Base-by-base conservation (phyloP, 35 echinoderm and acorn worm species). In the Lytechinus pictus region DNA sequence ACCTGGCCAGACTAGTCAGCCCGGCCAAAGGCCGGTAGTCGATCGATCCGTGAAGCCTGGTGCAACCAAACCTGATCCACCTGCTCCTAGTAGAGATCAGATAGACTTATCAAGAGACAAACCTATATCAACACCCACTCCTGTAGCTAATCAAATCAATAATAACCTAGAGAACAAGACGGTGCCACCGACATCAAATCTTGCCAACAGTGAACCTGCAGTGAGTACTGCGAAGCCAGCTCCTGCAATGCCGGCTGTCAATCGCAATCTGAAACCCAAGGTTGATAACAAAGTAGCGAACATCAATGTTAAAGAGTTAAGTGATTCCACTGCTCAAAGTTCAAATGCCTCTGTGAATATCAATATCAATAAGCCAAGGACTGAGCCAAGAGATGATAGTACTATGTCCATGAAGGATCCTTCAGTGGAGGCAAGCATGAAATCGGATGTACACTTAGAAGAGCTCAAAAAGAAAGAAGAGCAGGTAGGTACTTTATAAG, bases 221-320 rank as follows among this genome's bases (percentile, higher is more conserved):
- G 52, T 28, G 33, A 90, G 29, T 90, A 54, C 52, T 44, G 19
- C 88, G 52, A 90, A 90, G 88, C 27, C 88, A 44, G 12, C 88
- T 51, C 29, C 88, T 10, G n/a, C 28, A 33, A 14, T 29, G 54
- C 96, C 96, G 19, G n/a, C 89, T 21, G 94, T 97, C 10, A 95
- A 97, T 28, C 66, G 96, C 66, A 94, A 94, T 52, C 60, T 95
- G 10, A 97, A 96, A 89, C 95, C 92, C 29, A 95, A 91, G 88
- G 24, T 14, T 56, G 93, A 55, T 16, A 95, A 53, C 54, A 94
- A 12, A 44, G 86, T 29, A 33, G 61, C 96, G 6, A 53, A 91
- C 13, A 27, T 54, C 5, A 14, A 7, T 53, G 89, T 19, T 6
- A 91, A 19, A 71, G 87, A 52, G 52, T 5, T 12, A 52, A 54